A percentile compares a stretch with the other conserved stretches of the same genome.
Evolutionary conservation across 2,797 vertebrate species (phyloP).

Genomic region (Rousettus madagascariensis): DNA sequence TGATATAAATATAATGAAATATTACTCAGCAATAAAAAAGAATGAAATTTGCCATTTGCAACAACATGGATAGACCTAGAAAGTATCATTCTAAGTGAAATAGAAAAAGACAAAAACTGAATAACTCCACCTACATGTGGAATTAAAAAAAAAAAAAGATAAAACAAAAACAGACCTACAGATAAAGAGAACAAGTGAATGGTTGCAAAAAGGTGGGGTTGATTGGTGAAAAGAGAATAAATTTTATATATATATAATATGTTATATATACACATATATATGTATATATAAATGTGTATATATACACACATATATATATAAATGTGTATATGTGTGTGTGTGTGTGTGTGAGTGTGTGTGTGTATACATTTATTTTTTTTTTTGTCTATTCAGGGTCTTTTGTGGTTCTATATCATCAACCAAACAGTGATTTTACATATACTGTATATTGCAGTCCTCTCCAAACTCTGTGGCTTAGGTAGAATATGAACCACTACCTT

Average conservation of each 20-base stretch:
- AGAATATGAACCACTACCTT: background rate
- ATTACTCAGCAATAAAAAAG: no score
- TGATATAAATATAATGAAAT: background rate
- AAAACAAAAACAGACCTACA: background rate
- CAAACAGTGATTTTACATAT: background rate
- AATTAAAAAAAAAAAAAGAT: background rate
- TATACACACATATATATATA: no score
- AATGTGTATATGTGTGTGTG: no score
- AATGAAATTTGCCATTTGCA: background rate
- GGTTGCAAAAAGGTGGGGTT: background rate
- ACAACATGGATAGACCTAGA: background rate
- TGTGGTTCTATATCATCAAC: no score
- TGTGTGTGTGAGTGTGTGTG: no score
- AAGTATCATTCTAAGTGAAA: background rate
- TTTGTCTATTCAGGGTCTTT: no score
- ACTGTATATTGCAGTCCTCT: background rate
- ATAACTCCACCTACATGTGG: no score
- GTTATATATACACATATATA: no score
- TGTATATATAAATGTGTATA: no score
- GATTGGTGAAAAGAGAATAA: background rate
- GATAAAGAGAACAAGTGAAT: background rate
- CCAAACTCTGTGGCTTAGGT: background rate
- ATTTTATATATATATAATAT: background rate
- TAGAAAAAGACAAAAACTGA: background rate
- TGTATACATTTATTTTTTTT: no score